These are phyloP conservation scores for Microdon myrmicae DNA, from an alignment of 2,888 invertebrate species.

Conservation along the genomic window DNA sequence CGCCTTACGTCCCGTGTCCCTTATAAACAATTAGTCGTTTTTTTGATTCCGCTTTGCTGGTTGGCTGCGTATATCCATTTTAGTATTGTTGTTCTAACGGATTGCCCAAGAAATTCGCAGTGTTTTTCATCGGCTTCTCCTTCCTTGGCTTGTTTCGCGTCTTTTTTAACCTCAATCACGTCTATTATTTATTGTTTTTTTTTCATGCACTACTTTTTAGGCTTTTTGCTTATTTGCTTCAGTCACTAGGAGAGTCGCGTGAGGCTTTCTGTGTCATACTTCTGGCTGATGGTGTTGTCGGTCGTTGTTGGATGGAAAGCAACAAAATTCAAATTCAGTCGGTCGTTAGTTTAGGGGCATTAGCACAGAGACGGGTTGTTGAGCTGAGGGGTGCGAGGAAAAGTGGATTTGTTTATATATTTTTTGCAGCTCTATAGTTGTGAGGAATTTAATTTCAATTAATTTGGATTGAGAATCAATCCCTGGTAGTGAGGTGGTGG, in stretches of 20 bases:
- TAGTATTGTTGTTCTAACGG: slow-evolving; percentile 38
- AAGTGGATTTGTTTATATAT: too few species aligned
- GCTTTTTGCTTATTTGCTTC: too few species aligned
- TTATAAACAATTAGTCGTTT: too few species aligned
- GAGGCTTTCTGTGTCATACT: slow-evolving; percentile 10
- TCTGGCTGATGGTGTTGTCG: slow-evolving; percentile 5
- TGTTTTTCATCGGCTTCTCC: slow-evolving; percentile 26
- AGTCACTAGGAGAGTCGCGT: too few species aligned
- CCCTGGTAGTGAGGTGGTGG: too few species aligned
- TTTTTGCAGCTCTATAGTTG: too few species aligned
- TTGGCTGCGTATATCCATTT: slow-evolving; percentile 10
- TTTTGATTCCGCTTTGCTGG: neutral
- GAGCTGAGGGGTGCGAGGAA: too few species aligned
- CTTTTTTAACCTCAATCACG: slow-evolving; percentile 12
- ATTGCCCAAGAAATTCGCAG: slow-evolving; percentile 36
- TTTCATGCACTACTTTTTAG: slow-evolving; percentile 25
- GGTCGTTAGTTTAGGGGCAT: slow-evolving; percentile 33
- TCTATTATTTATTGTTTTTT: slow-evolving; percentile 37
- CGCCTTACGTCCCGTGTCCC: neutral
- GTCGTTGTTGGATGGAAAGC: slow-evolving; percentile 27
- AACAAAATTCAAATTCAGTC: slow-evolving; percentile 41
- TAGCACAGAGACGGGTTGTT: neutral
- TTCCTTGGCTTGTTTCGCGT: slow-evolving; percentile 12
- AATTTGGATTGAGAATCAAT: too few species aligned
- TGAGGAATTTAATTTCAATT: too few species aligned